Evolutionary conservation across 1,140 invertebrate species (phyloP).

Genomic region (Polypedilum vanderplanki): DNA sequence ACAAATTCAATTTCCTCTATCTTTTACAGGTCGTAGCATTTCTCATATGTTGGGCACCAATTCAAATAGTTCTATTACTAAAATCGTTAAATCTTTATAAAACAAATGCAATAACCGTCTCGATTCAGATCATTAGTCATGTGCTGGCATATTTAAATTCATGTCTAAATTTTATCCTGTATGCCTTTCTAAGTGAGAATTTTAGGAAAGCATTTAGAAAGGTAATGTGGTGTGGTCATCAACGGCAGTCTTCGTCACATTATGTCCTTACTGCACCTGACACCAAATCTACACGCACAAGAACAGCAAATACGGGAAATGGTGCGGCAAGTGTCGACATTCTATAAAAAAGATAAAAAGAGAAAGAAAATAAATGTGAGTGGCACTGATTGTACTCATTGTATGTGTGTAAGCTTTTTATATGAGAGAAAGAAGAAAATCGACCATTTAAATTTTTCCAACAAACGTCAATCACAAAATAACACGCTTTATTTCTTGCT

Average conservation of each 20-base stretch:
- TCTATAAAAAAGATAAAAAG: background rate
- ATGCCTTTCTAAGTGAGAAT: slow-evolving; percentile 80
- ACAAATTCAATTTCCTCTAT: background rate
- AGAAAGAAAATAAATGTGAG: too few species aligned
- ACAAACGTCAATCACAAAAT: too few species aligned
- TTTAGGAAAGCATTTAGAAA: slow-evolving; percentile 77
- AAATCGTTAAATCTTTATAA: slow-evolving; percentile 68
- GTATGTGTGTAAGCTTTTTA: too few species aligned
- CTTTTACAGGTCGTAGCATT: slow-evolving; percentile 55
- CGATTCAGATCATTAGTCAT: slow-evolving; percentile 78
- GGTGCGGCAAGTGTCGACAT: slow-evolving; percentile 13
- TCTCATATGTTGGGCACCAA: slow-evolving; percentile 91
- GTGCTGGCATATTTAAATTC: slow-evolving; percentile 93
- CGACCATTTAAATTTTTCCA: too few species aligned
- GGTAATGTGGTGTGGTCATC: slow-evolving; percentile 33
- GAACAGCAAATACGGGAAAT: background rate
- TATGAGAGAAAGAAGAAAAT: too few species aligned
- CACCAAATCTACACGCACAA: slow-evolving; percentile 3
- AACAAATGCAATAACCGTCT: slow-evolving; percentile 55
- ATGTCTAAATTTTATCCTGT: slow-evolving; percentile 93
- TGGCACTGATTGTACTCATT: too few species aligned
- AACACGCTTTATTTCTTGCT: too few species aligned
- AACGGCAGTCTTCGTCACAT: background rate
- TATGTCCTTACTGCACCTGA: slow-evolving; percentile 4
- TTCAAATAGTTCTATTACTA: slow-evolving; percentile 78